A percentile compares a stretch with the other conserved stretches of the same genome.
Evolutionary conservation across 2,888 invertebrate species (phyloP).

Genomic region (Acanthosoma haemorrhoidale): DNA sequence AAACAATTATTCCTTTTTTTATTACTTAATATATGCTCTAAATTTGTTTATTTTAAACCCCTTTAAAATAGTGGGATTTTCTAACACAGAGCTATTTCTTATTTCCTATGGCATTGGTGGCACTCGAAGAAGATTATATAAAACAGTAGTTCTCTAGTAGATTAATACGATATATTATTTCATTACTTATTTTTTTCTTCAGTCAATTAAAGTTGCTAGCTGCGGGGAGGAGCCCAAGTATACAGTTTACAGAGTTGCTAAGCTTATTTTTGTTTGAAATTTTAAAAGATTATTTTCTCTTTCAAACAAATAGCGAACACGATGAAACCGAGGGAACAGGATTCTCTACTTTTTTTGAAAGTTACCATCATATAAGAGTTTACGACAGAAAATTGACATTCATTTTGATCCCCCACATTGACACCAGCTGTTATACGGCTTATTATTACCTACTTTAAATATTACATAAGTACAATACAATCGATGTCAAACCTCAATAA

Average conservation of each 20-base stretch:
- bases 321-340: conserved; percentile 1
- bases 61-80: no score
- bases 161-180: background rate
- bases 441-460: conserved; percentile 17
- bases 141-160: conserved; percentile 1
- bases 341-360: background rate
- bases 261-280: background rate
- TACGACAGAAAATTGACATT: conserved; percentile 24
- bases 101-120: conserved; percentile 18
- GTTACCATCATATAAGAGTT: background rate
- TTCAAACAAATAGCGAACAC: background rate
- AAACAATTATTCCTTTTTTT: no score
- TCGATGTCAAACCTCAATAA: conserved; percentile 19
- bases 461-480: conserved; percentile 22
- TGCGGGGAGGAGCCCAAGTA: background rate
- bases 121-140: conserved; percentile 11
- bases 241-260: conserved; percentile 9
- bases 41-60: no score
- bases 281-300: background rate
- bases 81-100: no score
- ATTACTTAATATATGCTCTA: no score
- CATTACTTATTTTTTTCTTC: conserved; percentile 12
- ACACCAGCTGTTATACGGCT: conserved; percentile 33
- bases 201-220: background rate
- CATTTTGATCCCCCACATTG: conserved; percentile 34